These are phyloP conservation scores for Aricia agestis DNA, from an alignment of 1,140 invertebrate genomes.

Conservation along the genomic window DNA sequence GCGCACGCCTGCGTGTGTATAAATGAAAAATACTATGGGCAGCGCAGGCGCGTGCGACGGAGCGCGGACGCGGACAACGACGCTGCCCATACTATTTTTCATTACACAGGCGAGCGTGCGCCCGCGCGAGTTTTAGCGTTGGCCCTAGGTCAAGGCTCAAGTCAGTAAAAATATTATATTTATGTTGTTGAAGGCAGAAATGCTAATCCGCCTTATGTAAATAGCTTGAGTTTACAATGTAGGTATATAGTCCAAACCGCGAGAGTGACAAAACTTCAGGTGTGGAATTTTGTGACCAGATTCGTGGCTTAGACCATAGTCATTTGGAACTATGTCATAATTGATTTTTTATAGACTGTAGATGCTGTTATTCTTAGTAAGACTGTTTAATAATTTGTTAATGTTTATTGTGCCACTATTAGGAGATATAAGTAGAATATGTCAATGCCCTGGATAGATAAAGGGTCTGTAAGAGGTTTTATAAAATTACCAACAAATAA, in stretches of 20 bases:
- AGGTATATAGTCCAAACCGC: too few species aligned
- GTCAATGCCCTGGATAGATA: background rate
- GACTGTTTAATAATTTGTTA: slow-evolving; percentile 22
- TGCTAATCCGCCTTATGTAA: slow-evolving; percentile 7
- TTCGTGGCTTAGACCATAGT: background rate
- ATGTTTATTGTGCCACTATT: slow-evolving; percentile 24
- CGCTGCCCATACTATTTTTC: too few species aligned
- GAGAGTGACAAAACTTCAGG: too few species aligned
- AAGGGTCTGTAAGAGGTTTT: background rate
- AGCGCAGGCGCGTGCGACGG: too few species aligned
- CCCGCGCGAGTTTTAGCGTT: too few species aligned
- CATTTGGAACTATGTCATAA: slow-evolving; percentile 15
- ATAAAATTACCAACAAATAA: background rate
- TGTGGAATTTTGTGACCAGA: too few species aligned
- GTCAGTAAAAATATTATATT: slow-evolving; percentile 17
- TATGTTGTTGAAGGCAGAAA: slow-evolving; percentile 10
- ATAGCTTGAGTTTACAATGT: slow-evolving; percentile 10
- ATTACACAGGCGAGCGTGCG: too few species aligned
- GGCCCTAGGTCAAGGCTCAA: slow-evolving; percentile 9
- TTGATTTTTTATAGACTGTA: slow-evolving; percentile 5
- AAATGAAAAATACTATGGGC: too few species aligned
- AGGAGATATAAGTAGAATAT: slow-evolving; percentile 17
- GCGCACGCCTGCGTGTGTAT: too few species aligned
- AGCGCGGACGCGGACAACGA: too few species aligned
- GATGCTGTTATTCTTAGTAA: slow-evolving; percentile 21